phyloP scores from a whole-genome alignment of 2,888 invertebrate genomes.

The Magallana nippona region DNA sequence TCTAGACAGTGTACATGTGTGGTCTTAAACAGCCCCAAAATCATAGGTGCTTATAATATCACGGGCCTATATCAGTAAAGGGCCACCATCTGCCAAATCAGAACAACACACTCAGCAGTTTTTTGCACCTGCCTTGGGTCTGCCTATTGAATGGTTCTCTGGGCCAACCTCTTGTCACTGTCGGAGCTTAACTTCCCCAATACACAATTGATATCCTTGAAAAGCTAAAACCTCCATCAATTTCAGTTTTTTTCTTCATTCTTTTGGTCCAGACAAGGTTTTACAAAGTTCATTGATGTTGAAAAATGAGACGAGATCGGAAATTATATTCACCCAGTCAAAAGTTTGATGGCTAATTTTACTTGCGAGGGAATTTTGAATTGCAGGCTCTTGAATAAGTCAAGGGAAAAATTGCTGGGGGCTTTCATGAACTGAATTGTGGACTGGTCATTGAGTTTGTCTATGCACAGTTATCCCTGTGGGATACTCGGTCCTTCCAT shows the following conservation, averaged over 20 bases:
- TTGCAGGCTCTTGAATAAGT: background rate
- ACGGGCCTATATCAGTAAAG: background rate
- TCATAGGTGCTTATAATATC: constrained; percentile 16
- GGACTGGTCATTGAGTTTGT: constrained; percentile 14
- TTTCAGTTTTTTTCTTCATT: background rate
- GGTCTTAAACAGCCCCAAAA: background rate
- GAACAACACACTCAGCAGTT: constrained; percentile 9
- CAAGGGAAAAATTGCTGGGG: background rate
- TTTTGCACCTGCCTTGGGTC: constrained; percentile 26
- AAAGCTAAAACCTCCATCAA: constrained; percentile 32
- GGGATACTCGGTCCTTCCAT: background rate
- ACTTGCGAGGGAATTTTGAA: constrained; percentile 24
- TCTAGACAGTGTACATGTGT: background rate
- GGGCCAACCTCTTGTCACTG: constrained; percentile 32
- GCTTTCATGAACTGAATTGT: constrained; percentile 20
- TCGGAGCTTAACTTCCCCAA: constrained; percentile 28
- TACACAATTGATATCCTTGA: constrained; percentile 35
- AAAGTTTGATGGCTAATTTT: constrained; percentile 32
- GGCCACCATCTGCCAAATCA: constrained; percentile 26
- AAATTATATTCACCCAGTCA: constrained; percentile 21
- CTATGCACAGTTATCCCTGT: constrained; percentile 12
- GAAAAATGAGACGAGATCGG: constrained; percentile 29
- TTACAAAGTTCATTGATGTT: constrained; percentile 26
- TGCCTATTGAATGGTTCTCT: constrained; percentile 6
- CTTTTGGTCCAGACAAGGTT: constrained; percentile 21